A percentile compares a stretch with the other conserved stretches of the same genome.
phyloP scores from a whole-genome alignment of 2,797 vertebrate genomes.

The Scolopax rusticola region DNA sequence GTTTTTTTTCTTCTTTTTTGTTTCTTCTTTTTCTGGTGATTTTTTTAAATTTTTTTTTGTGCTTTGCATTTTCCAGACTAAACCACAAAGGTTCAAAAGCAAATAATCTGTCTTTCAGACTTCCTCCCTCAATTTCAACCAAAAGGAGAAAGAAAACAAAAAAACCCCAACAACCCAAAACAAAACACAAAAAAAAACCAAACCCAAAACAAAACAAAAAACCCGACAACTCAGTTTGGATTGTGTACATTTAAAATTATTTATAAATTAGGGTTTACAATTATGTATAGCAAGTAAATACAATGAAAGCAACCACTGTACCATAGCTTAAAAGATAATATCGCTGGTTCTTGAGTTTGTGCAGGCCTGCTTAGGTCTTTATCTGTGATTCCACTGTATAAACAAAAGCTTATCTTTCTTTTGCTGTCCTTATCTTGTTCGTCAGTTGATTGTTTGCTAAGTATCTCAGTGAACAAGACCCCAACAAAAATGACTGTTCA shows the following conservation, averaged over 20 bases:
- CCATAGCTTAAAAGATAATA: conserved; percentile 52
- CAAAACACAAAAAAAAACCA: too few relatives aligned
- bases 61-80: background rate
- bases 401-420: conserved; percentile 70
- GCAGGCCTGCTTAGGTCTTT: conserved; percentile 52
- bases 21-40: background rate
- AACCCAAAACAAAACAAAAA: too few relatives aligned
- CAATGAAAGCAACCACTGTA: background rate
- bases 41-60: background rate
- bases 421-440: conserved; percentile 69
- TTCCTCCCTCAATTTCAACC: background rate
- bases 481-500: conserved; percentile 38
- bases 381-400: conserved; percentile 46
- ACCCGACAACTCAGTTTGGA: background rate
- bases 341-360: conserved; percentile 44
- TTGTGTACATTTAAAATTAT: background rate
- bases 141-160: background rate
- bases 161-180: too few relatives aligned
- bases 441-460: conserved; percentile 61
- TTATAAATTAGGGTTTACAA: background rate
- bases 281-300: background rate
- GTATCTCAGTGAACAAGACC: conserved; percentile 56
- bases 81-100: background rate
- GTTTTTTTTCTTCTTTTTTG: background rate
- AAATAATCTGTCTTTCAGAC: background rate